Evolutionary conservation across 92 coral and sea anemone genomes (phyloP).

Genomic region (Porites divaricata): DNA sequence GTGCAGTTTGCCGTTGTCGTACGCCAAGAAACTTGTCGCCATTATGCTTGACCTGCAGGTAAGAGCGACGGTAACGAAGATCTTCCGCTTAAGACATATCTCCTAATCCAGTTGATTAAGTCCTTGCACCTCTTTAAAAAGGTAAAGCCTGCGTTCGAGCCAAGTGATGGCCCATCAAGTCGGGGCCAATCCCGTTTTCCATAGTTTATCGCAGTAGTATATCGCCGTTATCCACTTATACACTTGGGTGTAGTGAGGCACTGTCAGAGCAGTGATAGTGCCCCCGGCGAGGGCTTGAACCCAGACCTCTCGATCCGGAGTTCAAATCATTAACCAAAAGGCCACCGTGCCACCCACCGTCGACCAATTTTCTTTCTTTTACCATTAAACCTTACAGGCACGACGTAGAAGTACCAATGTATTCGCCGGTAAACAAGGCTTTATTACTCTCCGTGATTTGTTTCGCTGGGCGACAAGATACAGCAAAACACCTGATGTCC

Average conservation of each 20-base stretch:
- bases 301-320: too few species aligned
- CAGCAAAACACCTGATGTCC: slow-evolving; percentile 80
- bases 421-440: slow-evolving; percentile 97
- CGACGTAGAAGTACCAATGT: slow-evolving; percentile 90
- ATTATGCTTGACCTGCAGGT: slow-evolving; percentile 95
- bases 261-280: too few species aligned
- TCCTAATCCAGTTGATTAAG: neutral
- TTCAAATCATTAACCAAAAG: too few species aligned
- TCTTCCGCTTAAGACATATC: neutral
- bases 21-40: slow-evolving; percentile 94
- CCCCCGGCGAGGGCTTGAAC: too few species aligned
- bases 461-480: slow-evolving; percentile 98
- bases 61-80: neutral
- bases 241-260: too few species aligned
- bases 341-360: too few species aligned
- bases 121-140: too few species aligned
- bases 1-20: slow-evolving; percentile 86
- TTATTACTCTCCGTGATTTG: slow-evolving; percentile 90
- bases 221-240: too few species aligned
- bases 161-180: too few species aligned
- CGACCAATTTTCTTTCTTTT: neutral
- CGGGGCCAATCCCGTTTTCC: too few species aligned
- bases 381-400: slow-evolving; percentile 48
- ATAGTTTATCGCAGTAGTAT: too few species aligned
- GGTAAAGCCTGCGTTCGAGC: too few species aligned